These are phyloP conservation scores for Masnerella sp. DNA, from an alignment of 2,888 invertebrate genomes.

Conservation along the genomic window DNA sequence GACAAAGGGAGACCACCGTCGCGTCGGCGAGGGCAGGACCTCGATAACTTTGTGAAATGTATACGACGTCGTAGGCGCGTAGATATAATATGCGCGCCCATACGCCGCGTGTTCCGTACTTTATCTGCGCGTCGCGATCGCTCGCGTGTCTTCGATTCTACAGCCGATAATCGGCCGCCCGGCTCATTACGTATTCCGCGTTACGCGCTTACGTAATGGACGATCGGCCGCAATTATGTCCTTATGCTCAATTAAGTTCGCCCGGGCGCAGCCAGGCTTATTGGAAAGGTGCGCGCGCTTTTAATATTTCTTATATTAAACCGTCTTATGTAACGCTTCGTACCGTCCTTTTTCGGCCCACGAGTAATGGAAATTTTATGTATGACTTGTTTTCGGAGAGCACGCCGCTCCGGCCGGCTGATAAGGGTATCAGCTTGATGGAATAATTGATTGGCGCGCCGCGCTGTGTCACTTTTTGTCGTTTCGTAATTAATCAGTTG, in stretches of 20 bases:
- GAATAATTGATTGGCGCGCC: slow-evolving; percentile 24
- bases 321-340: slow-evolving; percentile 13
- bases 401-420: background rate
- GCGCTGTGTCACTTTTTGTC: no score
- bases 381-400: slow-evolving; percentile 10
- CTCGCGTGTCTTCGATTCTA: slow-evolving; percentile 57
- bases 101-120: slow-evolving; percentile 45
- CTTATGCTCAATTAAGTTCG: slow-evolving; percentile 55
- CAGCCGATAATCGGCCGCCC: slow-evolving; percentile 50
- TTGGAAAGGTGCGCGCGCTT: slow-evolving; percentile 51
- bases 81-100: slow-evolving; percentile 43
- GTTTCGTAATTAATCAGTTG: no score
- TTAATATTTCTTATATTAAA: slow-evolving; percentile 19
- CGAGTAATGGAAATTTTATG: slow-evolving; percentile 28
- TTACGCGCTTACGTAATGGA: slow-evolving; percentile 56
- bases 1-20: slow-evolving; percentile 61
- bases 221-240: slow-evolving; percentile 47
- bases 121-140: slow-evolving; percentile 53
- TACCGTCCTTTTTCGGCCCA: background rate
- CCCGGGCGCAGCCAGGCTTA: slow-evolving; percentile 31
- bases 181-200: slow-evolving; percentile 51
- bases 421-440: slow-evolving; percentile 17
- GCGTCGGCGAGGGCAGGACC: slow-evolving; percentile 54
- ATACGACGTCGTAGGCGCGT: slow-evolving; percentile 55
- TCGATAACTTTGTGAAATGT: slow-evolving; percentile 58